These are phyloP conservation scores for Nesoenas mayeri DNA, from an alignment of 2,113 vertebrate species.

Conservation along the genomic window DNA sequence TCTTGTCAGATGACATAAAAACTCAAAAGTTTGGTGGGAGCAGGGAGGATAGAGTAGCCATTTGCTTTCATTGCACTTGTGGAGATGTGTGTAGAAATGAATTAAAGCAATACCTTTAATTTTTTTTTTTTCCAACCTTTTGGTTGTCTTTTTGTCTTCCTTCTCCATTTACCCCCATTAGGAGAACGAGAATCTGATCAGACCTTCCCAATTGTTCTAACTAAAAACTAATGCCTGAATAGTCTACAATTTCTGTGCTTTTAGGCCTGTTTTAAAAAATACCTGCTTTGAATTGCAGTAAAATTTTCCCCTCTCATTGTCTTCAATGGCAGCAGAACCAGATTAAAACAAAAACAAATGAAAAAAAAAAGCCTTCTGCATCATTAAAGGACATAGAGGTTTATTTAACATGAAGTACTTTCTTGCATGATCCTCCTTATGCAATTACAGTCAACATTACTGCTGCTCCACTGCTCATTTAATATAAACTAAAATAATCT, in stretches of 20 bases:
- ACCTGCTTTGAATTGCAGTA: background rate
- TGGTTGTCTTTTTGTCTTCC: background rate
- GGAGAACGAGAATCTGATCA: background rate
- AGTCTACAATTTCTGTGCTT: background rate
- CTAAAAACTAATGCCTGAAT: background rate
- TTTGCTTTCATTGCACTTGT: background rate
- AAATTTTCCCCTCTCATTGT: background rate
- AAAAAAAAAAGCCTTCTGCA: background rate
- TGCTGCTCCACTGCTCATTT: background rate
- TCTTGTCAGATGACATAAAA: background rate
- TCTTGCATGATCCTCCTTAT: background rate
- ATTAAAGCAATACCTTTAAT: background rate
- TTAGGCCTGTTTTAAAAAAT: background rate
- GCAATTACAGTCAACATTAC: background rate
- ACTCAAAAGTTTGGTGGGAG: background rate
- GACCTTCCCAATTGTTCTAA: background rate
- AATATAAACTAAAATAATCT: background rate
- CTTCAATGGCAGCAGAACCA: background rate
- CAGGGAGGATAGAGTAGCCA: background rate
- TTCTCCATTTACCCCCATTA: background rate
- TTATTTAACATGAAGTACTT: background rate
- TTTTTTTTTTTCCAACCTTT: fast-evolving
- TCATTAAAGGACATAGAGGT: background rate
- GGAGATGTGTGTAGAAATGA: background rate
- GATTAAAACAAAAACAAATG: background rate